Evolutionary conservation across 1,140 invertebrate species (phyloP).

Genomic region (Zaprionus gabonicus): DNA sequence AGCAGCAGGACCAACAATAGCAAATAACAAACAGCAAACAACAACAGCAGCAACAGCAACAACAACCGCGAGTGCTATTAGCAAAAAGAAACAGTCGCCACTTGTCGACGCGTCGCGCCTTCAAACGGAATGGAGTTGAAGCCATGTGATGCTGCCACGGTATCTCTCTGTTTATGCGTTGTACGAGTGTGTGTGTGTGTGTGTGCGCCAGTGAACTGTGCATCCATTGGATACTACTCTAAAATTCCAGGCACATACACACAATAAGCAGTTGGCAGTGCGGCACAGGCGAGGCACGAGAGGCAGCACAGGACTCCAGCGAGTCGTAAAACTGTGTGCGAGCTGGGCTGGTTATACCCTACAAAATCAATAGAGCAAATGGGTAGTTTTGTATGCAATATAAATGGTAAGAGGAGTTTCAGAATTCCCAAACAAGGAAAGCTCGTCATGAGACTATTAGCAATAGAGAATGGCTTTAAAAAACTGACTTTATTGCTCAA

Average conservation of each 20-base stretch:
- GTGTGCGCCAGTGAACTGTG: constrained; percentile 2
- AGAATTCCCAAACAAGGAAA: no score
- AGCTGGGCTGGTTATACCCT: constrained; percentile 48
- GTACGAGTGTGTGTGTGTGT: background rate
- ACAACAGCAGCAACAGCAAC: constrained; percentile 33
- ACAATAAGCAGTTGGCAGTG: constrained; percentile 55
- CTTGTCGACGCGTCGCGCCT: constrained; percentile 41
- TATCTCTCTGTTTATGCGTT: constrained; percentile 2
- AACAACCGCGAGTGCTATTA: constrained; percentile 44
- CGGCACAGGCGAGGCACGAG: constrained; percentile 4
- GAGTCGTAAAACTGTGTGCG: constrained; percentile 74
- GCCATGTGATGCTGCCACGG: constrained; percentile 8
- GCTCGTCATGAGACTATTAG: no score
- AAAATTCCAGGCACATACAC: constrained; percentile 61
- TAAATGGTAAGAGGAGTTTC: no score
- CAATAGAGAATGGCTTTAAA: no score
- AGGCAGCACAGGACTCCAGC: constrained; percentile 52
- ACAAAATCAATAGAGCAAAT: background rate
- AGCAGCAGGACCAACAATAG: constrained; percentile 34
- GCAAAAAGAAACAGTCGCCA: constrained; percentile 46
- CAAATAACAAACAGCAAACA: constrained; percentile 23
- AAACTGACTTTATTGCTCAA: no score
- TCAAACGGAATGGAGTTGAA: constrained; percentile 35
- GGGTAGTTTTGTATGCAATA: background rate
- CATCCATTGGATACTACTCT: constrained; percentile 40